A percentile compares a stretch with the other conserved stretches of the same genome.
phyloP scores from a whole-genome alignment of 1,140 invertebrate genomes.

The Diploscapter pachys region DNA sequence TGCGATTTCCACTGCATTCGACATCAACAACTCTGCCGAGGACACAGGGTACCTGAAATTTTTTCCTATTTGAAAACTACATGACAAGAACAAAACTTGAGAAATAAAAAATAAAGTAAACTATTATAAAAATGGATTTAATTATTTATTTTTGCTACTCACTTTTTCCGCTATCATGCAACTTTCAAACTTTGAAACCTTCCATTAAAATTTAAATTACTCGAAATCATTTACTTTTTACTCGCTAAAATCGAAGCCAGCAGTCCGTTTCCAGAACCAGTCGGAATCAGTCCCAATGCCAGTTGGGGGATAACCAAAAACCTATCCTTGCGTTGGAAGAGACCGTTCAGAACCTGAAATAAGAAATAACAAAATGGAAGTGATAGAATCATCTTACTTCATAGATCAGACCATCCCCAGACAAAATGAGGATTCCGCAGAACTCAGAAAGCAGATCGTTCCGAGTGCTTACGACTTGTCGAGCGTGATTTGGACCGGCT shows the following conservation, averaged over 20 bases:
- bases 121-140: no score
- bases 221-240: no score
- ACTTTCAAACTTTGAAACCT: no score
- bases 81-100: no score
- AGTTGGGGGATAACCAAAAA: slow-evolving; percentile 30
- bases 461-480: slow-evolving; percentile 22
- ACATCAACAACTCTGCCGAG: no score
- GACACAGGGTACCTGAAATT: no score
- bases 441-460: slow-evolving; percentile 38
- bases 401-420: slow-evolving; percentile 47
- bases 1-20: no score
- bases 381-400: slow-evolving; percentile 27
- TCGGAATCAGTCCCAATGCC: slow-evolving; percentile 43
- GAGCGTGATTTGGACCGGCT: slow-evolving; percentile 41
- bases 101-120: no score
- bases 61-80: no score
- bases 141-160: no score
- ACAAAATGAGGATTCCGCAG: slow-evolving; percentile 46
- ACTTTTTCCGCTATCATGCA: no score
- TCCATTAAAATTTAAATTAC: no score
- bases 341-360: slow-evolving; percentile 41
- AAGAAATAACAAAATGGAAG: not conserved
- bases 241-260: slow-evolving; percentile 41
- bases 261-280: slow-evolving; percentile 48
- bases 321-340: slow-evolving; percentile 31